Evolutionary conservation across 2,113 vertebrate species (phyloP).

Genomic region (Sturnira hondurensis): DNA sequence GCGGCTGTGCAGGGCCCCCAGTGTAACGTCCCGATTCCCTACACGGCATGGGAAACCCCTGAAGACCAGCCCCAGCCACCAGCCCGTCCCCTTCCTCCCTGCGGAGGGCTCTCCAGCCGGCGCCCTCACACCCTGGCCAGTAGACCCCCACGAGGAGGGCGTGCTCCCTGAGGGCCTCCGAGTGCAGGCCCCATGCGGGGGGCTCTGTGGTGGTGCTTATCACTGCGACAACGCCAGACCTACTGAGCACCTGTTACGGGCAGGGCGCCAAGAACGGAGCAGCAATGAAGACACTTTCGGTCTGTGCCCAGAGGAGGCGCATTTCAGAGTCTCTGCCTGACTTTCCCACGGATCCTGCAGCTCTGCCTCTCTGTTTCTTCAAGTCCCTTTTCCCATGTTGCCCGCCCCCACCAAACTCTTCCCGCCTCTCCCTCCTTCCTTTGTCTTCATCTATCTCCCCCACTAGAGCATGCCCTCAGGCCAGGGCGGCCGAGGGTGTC

Average conservation of each 20-base stretch:
- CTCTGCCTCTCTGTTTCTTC: neutral
- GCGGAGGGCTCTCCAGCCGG: rapidly evolving
- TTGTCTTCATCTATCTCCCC: neutral
- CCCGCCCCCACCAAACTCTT: too few species aligned
- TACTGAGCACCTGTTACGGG: neutral
- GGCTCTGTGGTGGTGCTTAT: neutral
- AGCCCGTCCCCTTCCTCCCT: neutral
- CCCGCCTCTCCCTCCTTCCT: neutral
- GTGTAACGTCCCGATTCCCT: neutral
- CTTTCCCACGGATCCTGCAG: neutral
- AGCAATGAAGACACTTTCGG: rapidly evolving
- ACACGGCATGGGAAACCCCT: neutral
- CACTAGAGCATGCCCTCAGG: neutral
- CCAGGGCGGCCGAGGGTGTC: neutral
- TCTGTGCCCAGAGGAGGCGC: neutral
- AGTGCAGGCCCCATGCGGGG: rapidly evolving
- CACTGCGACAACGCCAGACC: neutral
- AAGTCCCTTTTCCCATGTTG: neutral
- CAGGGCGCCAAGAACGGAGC: neutral
- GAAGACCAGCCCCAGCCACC: neutral
- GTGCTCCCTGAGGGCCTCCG: neutral
- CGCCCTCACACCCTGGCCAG: neutral
- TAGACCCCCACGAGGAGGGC: rapidly evolving
- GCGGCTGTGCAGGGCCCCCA: neutral
- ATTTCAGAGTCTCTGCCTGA: neutral